Evolutionary conservation across 2,113 vertebrate genomes (phyloP), one percentile per base, ranked within the genome.

Genomic region (Brachyhypopomus gauderio): DNA sequence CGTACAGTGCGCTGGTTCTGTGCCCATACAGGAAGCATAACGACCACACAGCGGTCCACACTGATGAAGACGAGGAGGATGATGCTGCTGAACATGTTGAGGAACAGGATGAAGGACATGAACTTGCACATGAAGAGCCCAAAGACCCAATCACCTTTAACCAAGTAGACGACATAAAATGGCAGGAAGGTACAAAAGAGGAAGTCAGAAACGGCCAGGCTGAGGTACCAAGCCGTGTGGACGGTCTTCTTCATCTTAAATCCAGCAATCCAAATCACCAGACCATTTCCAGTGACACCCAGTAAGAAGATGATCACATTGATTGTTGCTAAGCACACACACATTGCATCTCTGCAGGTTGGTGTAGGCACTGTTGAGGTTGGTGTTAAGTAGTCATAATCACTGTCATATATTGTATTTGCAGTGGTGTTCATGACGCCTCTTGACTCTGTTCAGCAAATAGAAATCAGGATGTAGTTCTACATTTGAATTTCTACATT

Each of bases 21-120:
- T 0, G 96, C 92, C 96, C 96, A 98, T 58, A 98, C 96, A 0
- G 97, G 97, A 64, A 94, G 94, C 14, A 95, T 80, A 55, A 98
- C 97, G 0, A 94, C 94, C 66, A 98, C 12, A 1, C 95, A 98
- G 76, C 97, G 97, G 82, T 99, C 96, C 0, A 95, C 74, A 64
- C 97, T 99, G 92, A 99, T 97, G 84, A 92, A 77, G 1, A 94
- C 94, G 77, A 99, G 91, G 78, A 98, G 90, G 70, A 98, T 94
- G 81, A 99, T 95, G 0, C 97, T 98, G 87, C 96, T 96, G 91
- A 95, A 97, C 96, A 98, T 96, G 91, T 98, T 98, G 80, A 96
- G 89, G 81, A 92, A 92, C 89, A 97, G 91, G 2, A 95, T 84
- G 16, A 93, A 95, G 30, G 91, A 90, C 80, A 85, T 91, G 6